Base-by-base conservation (phyloP, 2,797 vertebrate genomes). In the Pelochelys cantorii region DNA sequence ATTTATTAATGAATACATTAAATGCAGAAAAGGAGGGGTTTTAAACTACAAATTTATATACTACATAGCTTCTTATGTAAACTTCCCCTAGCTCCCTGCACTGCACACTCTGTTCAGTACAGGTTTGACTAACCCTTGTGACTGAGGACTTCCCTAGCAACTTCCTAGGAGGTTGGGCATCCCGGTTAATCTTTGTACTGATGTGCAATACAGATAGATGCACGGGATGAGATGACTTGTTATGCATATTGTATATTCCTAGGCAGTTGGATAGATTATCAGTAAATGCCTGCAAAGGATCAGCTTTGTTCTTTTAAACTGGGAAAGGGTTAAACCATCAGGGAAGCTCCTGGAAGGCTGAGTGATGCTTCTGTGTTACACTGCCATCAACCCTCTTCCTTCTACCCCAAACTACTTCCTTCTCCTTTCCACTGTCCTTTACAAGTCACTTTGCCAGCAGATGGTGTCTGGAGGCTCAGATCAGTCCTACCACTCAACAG, bases 1-100 rank as follows among this genome's bases (percentile, higher is more conserved):
- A 71, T 62, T 37, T 92, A 65, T 60, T 86, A 87, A 93, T 84
- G 34, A 87, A n/a, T 27, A 25, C 92, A 90, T 90, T 79, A 89
- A 89, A 92, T 3, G 81, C 82, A 53, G 78, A 71, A 2, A 0
- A 15, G 54, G 59, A 79, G 25, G 54, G 31, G 14, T 68, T 86
- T 92, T 65, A 74, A 92, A 88, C 27, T 1, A 4, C 34, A 92
- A 37, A 23, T 52, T 4, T 52, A 77, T 77, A 77, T 48, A 77
- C 12, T 8, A 27, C 23, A 48, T 42, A 77, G 83, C 5, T 85
- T 86, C 22, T 77, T 88, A 3, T 79, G 57, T 54, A 85, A 65
- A 85, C 25, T 94, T 92, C 27, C 14, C 57, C 57, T 37, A 53
- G 55, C 65, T 88, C 60, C 5, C 31, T 78, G 15, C 20, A 11